phyloP scores from a whole-genome alignment of 2,113 vertebrate species.

The Malurus elegans region DNA sequence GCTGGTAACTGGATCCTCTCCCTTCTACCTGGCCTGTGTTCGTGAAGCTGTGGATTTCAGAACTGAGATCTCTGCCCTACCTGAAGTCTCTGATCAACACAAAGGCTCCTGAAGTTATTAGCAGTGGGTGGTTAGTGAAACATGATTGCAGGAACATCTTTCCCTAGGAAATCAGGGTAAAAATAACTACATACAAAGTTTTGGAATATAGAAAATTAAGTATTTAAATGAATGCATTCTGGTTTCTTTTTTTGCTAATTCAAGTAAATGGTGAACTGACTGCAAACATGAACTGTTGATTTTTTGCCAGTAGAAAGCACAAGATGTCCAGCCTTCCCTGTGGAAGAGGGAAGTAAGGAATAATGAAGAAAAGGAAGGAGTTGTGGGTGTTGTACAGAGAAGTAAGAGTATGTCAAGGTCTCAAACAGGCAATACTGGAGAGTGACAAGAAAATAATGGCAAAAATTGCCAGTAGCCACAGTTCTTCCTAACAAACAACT shows the following conservation, averaged over 20 bases:
- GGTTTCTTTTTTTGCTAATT: slow-evolving; percentile 2
- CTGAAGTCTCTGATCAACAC: background rate
- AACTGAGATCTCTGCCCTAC: background rate
- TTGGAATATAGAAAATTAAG: background rate
- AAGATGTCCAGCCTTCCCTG: background rate
- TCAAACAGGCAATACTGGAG: background rate
- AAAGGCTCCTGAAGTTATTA: slow-evolving; percentile 12
- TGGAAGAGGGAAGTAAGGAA: background rate
- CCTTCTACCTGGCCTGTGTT: background rate
- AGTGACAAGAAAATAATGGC: background rate
- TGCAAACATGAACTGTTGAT: background rate
- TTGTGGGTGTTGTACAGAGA: background rate
- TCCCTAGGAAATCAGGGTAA: slow-evolving; percentile 41
- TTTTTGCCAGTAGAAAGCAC: background rate
- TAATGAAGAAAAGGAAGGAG: background rate
- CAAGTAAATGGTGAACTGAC: background rate
- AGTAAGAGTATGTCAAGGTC: background rate
- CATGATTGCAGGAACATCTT: slow-evolving; percentile 28
- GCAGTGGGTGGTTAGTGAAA: slow-evolving; percentile 41
- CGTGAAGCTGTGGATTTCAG: background rate
- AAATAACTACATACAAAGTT: slow-evolving; percentile 11
- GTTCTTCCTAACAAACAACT: background rate
- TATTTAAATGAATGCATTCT: slow-evolving; percentile 17
- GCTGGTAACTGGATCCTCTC: background rate
- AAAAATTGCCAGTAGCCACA: background rate